Base-by-base conservation (phyloP, 2,888 invertebrate species). In the Cephonodes hylas region DNA sequence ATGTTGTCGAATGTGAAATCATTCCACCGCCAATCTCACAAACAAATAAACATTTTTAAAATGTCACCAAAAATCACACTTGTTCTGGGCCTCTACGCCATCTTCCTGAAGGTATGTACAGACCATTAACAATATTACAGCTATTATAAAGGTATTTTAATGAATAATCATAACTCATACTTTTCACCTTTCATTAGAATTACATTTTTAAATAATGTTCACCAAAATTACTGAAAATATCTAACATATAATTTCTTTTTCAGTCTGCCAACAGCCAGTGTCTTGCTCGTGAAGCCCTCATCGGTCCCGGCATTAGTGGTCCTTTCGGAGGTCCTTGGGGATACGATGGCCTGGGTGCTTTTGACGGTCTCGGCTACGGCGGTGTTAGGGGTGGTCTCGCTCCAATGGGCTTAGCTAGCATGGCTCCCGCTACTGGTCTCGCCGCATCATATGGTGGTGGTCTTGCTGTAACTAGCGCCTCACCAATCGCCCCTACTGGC, bases 401-500 rank as follows among this genome's bases (percentile, higher is more conserved):
- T 2, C 58, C 58, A 15, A 13, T 44, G 13, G 42, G 42, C 31
- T 13, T 27, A 15, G 57, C 45, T 0, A 53, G 42, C 6, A 10
- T 27, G 15, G 15, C n/a, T 3, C 27, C 22, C n/a, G 27, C 59
- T 27, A 53, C 31, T 42, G 64, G 66, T 31, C 53, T 66, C 4
- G 68, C 65, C 7, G 64, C 66, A 3, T 70, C 74, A 31, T 73
- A 69, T 59, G 76, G 75, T 34, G 76, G 74, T 2, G 69, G 73
- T n/a, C 66, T 76, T 44, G 15, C 65, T 1, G 73, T 74, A 3
- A 64, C 69, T 42, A 74, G 73, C 64, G 67, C 66, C 27, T 72
- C 79, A 2, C 74, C 77, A 1, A 73, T 77, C 25, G 64, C 75
- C 0, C 83, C 84, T 0, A 73, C 72, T 0, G 78, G 80, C 5